Conservation (phyloP, 2,797 vertebrate genomes). For the Rhinella marina region DNA sequence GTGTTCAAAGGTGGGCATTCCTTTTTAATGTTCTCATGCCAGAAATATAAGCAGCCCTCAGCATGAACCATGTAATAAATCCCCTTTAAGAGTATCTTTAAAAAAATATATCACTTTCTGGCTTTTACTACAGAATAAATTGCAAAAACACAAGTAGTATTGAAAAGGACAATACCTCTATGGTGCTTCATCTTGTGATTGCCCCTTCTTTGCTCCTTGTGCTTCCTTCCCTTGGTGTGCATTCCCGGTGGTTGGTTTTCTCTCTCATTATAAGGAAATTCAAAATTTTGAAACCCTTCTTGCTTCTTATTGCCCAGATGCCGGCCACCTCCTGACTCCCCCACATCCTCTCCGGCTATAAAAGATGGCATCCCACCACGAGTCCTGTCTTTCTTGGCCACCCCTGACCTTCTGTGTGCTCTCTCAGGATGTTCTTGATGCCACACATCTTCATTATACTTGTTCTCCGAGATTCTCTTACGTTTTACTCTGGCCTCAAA, state of each 20-base stretch:
- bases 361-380: conserved; percentile 68
- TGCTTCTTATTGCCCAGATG: conserved; percentile 72
- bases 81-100: background rate
- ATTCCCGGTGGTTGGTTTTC: conserved; percentile 79
- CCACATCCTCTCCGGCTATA: conserved; percentile 65
- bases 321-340: conserved; percentile 69
- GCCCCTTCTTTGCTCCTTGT: conserved; percentile 78
- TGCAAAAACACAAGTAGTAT: background rate
- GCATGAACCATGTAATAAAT: background rate
- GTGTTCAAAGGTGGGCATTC: background rate
- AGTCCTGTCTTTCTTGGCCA: conserved; percentile 69
- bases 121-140: background rate
- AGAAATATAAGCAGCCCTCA: background rate
- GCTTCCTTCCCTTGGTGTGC: conserved; percentile 78
- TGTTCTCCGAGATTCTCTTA: conserved; percentile 67
- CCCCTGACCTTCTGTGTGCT: conserved; percentile 71
- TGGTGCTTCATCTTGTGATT: conserved; percentile 78
- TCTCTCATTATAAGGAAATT: conserved; percentile 69
- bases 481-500: conserved; percentile 64
- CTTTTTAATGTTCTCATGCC: background rate
- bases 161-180: conserved; percentile 76
- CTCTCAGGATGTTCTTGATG: conserved; percentile 66
- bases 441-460: conserved; percentile 74
- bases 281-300: conserved; percentile 69
- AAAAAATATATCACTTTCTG: background rate